Evolutionary conservation across 1,140 invertebrate genomes (phyloP), one percentile per base, ranked within the genome.

Genomic region (Sitophilus oryzae): DNA sequence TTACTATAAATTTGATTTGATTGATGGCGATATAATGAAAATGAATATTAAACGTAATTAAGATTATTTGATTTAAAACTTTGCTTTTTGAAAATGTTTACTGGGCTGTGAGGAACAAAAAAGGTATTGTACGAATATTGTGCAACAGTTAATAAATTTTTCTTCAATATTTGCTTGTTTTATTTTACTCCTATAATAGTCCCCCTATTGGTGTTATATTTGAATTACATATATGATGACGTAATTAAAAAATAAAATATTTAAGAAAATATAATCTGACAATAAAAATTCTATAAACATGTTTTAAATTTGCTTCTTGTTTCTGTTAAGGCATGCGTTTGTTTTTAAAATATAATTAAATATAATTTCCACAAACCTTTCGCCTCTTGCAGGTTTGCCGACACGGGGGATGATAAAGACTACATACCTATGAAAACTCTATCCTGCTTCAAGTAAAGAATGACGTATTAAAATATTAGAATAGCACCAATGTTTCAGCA

Each of bases 391-490:
- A 70, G 68, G 68, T 70, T 70, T 65, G 53, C 68, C 11, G 57
- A 69, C 54, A 65, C 50, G n/a, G 64, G 65, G 59, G 57, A 51
- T 42, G 68, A 70, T 55, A 61, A 59, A 47, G 66, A 69, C 58
- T 70, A 70, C 56, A 70, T 70, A 40, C 68, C 68, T n/a, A 69
- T 70, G 68, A 70, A 70, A 64, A 69, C 64, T 49, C 56, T 70
- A 30, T 66, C 64, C 22, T 70, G 68, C 49, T 70, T 70, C 62
- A 65, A 66, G 21, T 67, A 64, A 60, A n/a, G n/a, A n/a, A n/a
- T n/a, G n/a, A n/a, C n/a, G n/a, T n/a, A n/a, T n/a, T n/a, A n/a
- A n/a, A n/a, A n/a, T n/a, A n/a, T n/a, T n/a, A n/a, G n/a, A n/a
- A n/a, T n/a, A n/a, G n/a, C n/a, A n/a, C n/a, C n/a, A n/a, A n/a